Evolutionary conservation across 2,113 vertebrate species (phyloP).

Genomic region (Climacteris rufus): DNA sequence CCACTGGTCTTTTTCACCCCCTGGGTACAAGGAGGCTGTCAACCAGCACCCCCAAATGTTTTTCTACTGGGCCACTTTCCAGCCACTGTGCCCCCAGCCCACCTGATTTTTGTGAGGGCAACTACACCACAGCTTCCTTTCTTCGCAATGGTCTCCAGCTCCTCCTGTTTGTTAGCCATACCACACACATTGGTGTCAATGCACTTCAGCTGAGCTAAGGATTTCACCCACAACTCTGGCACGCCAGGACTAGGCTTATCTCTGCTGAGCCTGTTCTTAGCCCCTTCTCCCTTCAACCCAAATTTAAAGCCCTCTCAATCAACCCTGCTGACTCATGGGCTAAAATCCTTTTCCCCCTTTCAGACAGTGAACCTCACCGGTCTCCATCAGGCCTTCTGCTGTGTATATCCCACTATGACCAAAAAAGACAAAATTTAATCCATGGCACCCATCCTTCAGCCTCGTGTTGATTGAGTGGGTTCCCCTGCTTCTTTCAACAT

Average conservation of each 20-base stretch:
- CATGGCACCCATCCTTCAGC: background rate
- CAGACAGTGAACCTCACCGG: background rate
- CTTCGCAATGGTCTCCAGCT: background rate
- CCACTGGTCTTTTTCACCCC: background rate
- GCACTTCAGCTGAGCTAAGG: background rate
- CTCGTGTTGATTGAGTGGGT: background rate
- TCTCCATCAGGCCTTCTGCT: background rate
- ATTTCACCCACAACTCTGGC: background rate
- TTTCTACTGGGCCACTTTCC: background rate
- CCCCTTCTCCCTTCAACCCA: rapidly evolving
- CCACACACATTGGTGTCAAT: background rate
- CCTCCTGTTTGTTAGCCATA: background rate
- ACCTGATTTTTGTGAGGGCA: background rate
- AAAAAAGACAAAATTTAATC: background rate
- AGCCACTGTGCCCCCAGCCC: background rate
- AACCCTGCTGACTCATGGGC: rapidly evolving
- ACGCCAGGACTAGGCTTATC: background rate
- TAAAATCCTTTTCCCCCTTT: background rate
- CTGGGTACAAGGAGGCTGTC: no score
- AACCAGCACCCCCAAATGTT: background rate
- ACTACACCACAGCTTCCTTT: background rate
- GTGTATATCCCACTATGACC: background rate
- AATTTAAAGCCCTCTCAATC: background rate
- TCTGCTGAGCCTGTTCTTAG: background rate
- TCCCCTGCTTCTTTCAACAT: background rate